Evolutionary conservation across 2,888 invertebrate species (phyloP).

Genomic region (Liodrosophila aerea): DNA sequence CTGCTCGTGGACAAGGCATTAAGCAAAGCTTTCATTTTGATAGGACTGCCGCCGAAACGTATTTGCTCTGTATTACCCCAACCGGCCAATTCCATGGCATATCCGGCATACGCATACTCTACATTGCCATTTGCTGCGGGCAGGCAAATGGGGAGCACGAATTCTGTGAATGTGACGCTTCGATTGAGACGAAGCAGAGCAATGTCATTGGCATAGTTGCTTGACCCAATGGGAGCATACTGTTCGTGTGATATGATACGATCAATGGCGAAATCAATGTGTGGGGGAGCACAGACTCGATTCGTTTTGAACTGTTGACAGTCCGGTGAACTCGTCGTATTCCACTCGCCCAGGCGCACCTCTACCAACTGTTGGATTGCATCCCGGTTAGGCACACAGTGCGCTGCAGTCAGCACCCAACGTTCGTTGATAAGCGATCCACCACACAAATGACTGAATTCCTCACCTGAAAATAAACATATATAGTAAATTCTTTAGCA

Average conservation of each 20-base stretch:
- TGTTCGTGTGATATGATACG: conserved; percentile 85
- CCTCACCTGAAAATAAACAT: conserved; percentile 12
- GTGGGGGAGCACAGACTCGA: conserved; percentile 85
- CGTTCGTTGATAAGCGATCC: conserved; percentile 45
- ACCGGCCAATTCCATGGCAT: conserved; percentile 84
- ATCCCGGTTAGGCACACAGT: conserved; percentile 86
- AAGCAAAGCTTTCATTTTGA: conserved; percentile 84
- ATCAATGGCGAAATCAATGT: conserved; percentile 85
- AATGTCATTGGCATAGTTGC: conserved; percentile 87
- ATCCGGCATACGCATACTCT: conserved; percentile 77
- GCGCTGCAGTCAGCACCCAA: conserved; percentile 86
- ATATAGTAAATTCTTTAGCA: neutral
- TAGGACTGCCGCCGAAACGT: conserved; percentile 82
- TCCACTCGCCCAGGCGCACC: conserved; percentile 81
- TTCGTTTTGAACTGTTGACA: conserved; percentile 56
- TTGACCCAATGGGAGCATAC: conserved; percentile 8
- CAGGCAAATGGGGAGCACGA: conserved; percentile 85
- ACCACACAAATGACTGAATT: conserved; percentile 35
- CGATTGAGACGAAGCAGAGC: conserved; percentile 86
- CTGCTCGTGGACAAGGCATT: conserved; percentile 78
- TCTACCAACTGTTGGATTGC: conserved; percentile 82
- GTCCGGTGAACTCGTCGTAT: conserved; percentile 63
- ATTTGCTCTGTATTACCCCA: conserved; percentile 85
- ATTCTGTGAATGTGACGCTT: conserved; percentile 84
- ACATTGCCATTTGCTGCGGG: conserved; percentile 78